Evolutionary conservation across 2,888 invertebrate genomes (phyloP).

Genomic region (Druceiella hillmani): DNA sequence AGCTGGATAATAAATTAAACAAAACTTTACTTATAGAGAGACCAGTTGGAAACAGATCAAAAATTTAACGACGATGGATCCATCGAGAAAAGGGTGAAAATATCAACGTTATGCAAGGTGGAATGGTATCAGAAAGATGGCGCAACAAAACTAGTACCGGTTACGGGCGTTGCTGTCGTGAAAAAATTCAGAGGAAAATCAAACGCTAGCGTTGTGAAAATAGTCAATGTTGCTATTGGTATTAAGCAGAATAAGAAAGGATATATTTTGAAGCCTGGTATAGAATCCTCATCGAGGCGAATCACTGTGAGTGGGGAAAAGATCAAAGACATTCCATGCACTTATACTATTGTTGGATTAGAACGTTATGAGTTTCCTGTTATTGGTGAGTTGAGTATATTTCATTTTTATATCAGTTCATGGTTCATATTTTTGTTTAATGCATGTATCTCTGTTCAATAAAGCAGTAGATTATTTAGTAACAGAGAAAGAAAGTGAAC

Average conservation of each 20-base stretch:
- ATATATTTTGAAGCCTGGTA: slow-evolving; percentile 59
- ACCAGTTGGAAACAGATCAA: slow-evolving; percentile 46
- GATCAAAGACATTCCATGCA: slow-evolving; percentile 61
- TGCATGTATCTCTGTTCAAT: too few species aligned
- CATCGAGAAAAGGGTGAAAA: slow-evolving; percentile 58
- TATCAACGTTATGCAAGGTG: slow-evolving; percentile 59
- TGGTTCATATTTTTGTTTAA: too few species aligned
- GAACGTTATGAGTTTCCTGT: slow-evolving; percentile 64
- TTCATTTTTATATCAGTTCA: too few species aligned
- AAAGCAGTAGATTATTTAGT: too few species aligned
- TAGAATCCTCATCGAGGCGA: slow-evolving; percentile 56
- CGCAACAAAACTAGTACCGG: slow-evolving; percentile 53
- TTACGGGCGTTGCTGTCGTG: slow-evolving; percentile 54
- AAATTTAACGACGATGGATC: slow-evolving; percentile 39
- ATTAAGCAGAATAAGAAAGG: slow-evolving; percentile 50
- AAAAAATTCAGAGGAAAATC: slow-evolving; percentile 43
- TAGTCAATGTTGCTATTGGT: slow-evolving; percentile 55
- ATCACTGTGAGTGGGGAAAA: slow-evolving; percentile 56
- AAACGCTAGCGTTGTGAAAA: slow-evolving; percentile 48
- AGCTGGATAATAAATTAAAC: background rate
- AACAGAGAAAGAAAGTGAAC: too few species aligned
- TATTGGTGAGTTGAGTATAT: slow-evolving; percentile 56
- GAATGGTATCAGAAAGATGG: slow-evolving; percentile 63
- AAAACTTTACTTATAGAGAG: slow-evolving; percentile 41
- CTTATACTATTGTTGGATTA: slow-evolving; percentile 60